Percentiles rank a stretch among this genome's conserved stretches.
These are phyloP conservation scores for Pterocles orientalis DNA, from an alignment of 2,113 vertebrate genomes.

Conservation along the genomic window DNA sequence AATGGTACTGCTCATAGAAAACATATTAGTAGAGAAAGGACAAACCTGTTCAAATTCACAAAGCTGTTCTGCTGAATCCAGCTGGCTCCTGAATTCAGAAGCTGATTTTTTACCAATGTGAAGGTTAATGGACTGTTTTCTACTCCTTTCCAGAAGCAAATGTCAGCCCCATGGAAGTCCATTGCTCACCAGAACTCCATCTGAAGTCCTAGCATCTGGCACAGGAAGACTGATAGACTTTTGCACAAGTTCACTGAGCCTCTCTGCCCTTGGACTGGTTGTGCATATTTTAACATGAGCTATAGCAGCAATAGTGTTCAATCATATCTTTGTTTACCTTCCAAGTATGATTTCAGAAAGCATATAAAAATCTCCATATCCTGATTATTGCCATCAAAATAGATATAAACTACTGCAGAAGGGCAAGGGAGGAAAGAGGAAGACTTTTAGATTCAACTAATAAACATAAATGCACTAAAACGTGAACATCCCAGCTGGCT, in stretches of 20 bases:
- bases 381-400: constrained; percentile 47
- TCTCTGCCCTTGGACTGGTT: neutral
- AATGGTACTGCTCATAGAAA: neutral
- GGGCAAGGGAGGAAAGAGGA: neutral
- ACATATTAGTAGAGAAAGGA: neutral
- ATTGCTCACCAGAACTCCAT: constrained; percentile 33
- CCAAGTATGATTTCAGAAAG: constrained; percentile 36
- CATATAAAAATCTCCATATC: constrained; percentile 9
- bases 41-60: neutral
- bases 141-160: constrained; percentile 17
- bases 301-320: constrained; percentile 38
- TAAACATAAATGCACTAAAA: constrained; percentile 71
- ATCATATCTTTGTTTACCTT: constrained; percentile 61
- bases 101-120: constrained; percentile 5
- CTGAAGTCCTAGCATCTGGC: neutral
- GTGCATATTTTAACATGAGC: constrained; percentile 43
- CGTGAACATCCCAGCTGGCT: constrained; percentile 52
- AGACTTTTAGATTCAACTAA: neutral
- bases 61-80: neutral
- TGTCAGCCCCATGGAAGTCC: constrained; percentile 29
- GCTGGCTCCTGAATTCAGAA: constrained; percentile 4
- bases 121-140: constrained; percentile 42
- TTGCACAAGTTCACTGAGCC: constrained; percentile 37
- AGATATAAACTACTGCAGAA: constrained; percentile 11
- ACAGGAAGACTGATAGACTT: constrained; percentile 39